Evolutionary conservation across 2,888 invertebrate genomes (phyloP), one percentile per base, ranked within the genome.

Genomic region (Malacosoma neustria): DNA sequence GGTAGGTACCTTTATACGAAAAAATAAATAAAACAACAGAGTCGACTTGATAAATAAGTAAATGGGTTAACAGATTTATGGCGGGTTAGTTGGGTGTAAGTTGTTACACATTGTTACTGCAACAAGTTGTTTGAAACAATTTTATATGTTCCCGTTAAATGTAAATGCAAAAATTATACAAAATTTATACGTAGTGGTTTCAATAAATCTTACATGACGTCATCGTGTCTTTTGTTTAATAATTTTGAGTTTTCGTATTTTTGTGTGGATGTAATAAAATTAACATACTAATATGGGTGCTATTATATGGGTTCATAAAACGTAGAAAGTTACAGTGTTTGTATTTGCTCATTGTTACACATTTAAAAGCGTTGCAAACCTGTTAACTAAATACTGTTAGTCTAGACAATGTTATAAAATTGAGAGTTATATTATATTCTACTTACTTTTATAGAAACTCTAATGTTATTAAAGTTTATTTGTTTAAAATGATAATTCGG

Each of bases 131-230:
- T 36, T 14, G 32, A 39, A 37, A 32, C 39, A 36, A 35, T 40
- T 42, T 37, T 36, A 41, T 38, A 35, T 37, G 42, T 33, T 12
- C 30, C 29, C 51, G 48, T 52, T 52, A 42, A 49, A 57, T 46
- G 49, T 41, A 49, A 65, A 76, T 64, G 57, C 52, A 49, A 61
- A 63, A 66, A 81, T 81, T 81, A 82, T 82, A 65, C 80, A 68
- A 80, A 79, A 61, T 64, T 50, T 46, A 50, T n/a, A 49, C 52
- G 54, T 57, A 55, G 72, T 46, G 71, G 65, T 51, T 42, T 49
- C 50, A 61, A 66, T 61, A 55, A 58, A 66, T 53, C 57, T 22
- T 57, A 51, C 49, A 63, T 52, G 50, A 57, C 57, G 57, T 65
- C 48, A 53, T 52, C 47, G 42, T 45, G 56, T 52, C 55, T 52